Conservation (phyloP, 2,113 vertebrate species). For the Atrichornis clamosus region DNA sequence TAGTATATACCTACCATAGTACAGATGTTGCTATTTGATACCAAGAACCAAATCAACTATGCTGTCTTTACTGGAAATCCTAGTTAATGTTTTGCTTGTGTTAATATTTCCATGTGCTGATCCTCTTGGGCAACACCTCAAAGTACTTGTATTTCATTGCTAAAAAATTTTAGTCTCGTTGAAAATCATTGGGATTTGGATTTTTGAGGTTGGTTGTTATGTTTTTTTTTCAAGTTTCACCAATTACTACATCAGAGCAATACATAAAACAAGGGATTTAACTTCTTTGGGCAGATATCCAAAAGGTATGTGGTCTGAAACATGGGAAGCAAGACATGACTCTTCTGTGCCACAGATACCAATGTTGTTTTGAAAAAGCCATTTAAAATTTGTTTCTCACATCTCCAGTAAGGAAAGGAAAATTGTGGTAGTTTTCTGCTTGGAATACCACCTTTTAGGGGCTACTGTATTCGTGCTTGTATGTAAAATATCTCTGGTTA, state of each 20-base stretch:
- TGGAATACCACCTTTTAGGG: background rate
- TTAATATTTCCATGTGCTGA: constrained; percentile 26
- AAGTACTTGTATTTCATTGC: background rate
- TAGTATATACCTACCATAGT: background rate
- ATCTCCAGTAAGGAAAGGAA: background rate
- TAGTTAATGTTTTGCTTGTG: background rate
- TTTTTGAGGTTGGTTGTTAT: background rate
- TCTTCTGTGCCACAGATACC: background rate
- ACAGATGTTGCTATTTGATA: constrained; percentile 18
- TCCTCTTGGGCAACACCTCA: background rate
- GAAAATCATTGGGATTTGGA: constrained; percentile 3
- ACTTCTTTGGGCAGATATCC: background rate
- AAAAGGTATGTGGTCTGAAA: background rate
- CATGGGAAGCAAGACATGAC: background rate
- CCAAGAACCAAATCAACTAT: background rate
- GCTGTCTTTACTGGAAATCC: constrained; percentile 29
- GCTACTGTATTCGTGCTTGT: background rate
- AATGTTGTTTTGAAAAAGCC: background rate
- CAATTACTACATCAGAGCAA: background rate
- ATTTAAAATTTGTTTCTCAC: background rate
- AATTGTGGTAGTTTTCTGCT: background rate
- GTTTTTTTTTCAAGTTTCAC: background rate
- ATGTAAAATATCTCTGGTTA: background rate
- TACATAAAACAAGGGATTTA: background rate
- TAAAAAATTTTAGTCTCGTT: background rate